Conservation (phyloP, 2,113 vertebrate genomes). For the Sphyrna mokarran region DNA sequence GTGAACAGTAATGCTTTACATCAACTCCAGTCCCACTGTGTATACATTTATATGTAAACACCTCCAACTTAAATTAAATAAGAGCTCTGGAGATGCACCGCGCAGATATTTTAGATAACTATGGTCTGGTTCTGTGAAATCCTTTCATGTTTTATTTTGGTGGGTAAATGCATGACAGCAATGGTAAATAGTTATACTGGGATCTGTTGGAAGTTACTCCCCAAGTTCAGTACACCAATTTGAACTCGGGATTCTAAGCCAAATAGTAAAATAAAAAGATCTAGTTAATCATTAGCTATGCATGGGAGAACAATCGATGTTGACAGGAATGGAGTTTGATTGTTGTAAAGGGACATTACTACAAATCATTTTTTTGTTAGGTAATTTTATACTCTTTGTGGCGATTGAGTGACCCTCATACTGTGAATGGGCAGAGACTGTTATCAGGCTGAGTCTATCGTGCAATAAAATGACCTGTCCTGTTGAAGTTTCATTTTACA, state of each 20-base stretch:
- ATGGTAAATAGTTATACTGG: background rate
- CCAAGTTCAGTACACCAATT: background rate
- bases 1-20: background rate
- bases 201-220: background rate
- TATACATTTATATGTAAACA: background rate
- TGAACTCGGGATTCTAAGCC: background rate
- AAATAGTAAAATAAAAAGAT: constrained; percentile 36
- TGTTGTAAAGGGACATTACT: constrained; percentile 71
- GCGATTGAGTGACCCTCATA: constrained; percentile 74
- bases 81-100: background rate
- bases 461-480: background rate
- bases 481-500: background rate
- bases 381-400: constrained; percentile 74
- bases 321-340: constrained; percentile 74
- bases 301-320: constrained; percentile 77
- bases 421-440: constrained; percentile 78
- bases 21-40: too few relatives aligned
- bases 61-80: background rate
- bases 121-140: background rate
- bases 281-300: constrained; percentile 75
- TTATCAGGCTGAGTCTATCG: constrained; percentile 66
- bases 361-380: constrained; percentile 76
- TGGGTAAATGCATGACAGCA: background rate
- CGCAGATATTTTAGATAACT: background rate
- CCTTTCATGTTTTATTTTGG: background rate